Evolutionary conservation across 2,113 vertebrate genomes (phyloP).

Genomic region (Pterocles burchelli): DNA sequence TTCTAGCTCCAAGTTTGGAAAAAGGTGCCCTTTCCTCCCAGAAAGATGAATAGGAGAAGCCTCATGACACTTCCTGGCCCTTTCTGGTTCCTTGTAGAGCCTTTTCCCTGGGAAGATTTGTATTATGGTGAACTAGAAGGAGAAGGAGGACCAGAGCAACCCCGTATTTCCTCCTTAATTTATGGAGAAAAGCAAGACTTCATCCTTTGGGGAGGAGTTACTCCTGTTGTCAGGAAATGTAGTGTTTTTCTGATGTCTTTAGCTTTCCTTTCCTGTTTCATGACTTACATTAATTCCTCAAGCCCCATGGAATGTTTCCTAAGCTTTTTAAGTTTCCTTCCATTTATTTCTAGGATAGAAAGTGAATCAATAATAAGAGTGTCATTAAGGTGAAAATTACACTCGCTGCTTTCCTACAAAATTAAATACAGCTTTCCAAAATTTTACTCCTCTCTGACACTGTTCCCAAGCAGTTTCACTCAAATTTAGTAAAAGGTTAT

Average conservation of each 20-base stretch:
- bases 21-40: slow-evolving; percentile 69
- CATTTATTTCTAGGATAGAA: not conserved
- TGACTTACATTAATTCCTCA: not conserved
- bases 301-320: not conserved
- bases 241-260: not conserved
- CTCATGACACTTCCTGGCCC: slow-evolving; percentile 70
- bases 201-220: slow-evolving; percentile 23
- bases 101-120: slow-evolving; percentile 73
- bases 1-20: slow-evolving; percentile 69
- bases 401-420: not conserved
- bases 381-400: not conserved
- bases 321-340: not conserved
- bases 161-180: slow-evolving; percentile 50
- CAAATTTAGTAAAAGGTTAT: not conserved
- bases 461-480: not conserved
- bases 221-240: not conserved
- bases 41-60: slow-evolving; percentile 69
- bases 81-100: slow-evolving; percentile 71
- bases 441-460: not conserved
- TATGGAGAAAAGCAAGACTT: slow-evolving; percentile 60
- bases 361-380: not conserved
- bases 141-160: slow-evolving; percentile 64
- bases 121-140: slow-evolving; percentile 71
- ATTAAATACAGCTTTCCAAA: not conserved
- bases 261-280: not conserved